Conservation (phyloP, 2,888 invertebrate genomes). For the Pollenia labialis region DNA sequence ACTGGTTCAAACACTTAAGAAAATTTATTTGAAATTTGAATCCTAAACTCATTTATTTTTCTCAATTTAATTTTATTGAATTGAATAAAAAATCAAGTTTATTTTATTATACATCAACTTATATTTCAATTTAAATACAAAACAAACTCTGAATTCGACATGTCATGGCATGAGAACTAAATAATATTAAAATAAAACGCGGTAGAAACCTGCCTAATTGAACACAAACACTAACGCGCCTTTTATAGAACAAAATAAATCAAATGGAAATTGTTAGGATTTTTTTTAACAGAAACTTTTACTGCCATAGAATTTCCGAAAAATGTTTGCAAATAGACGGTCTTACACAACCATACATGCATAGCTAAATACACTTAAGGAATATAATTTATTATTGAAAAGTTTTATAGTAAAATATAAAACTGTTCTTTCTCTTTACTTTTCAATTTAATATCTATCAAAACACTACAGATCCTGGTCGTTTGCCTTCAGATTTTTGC, state of each 20-base stretch:
- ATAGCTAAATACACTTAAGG: not conserved
- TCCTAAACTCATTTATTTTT: not conserved
- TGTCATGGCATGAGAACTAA: constrained; percentile 3
- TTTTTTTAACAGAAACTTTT: constrained; percentile 1
- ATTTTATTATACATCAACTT: not conserved
- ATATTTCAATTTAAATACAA: constrained; percentile 14
- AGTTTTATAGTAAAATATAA: constrained; percentile 1
- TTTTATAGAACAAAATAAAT: not conserved
- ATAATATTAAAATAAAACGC: not conserved
- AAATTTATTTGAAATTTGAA: too few relatives aligned
- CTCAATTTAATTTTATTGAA: not conserved
- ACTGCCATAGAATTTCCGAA: not conserved
- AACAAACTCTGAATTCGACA: not conserved
- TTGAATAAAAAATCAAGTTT: not conserved
- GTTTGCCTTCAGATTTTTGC: not conserved
- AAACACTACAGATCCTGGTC: not conserved
- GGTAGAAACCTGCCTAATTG: too few relatives aligned
- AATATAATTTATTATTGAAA: constrained; percentile 19
- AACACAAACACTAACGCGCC: too few relatives aligned
- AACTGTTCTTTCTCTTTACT: constrained; percentile 3
- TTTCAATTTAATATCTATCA: constrained; percentile 27
- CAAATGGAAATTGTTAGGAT: constrained; percentile 22
- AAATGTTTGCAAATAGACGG: not conserved
- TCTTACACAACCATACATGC: not conserved
- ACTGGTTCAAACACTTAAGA: too few relatives aligned